Conservation (phyloP, 2,888 invertebrate species). For the Acleris cristana region DNA sequence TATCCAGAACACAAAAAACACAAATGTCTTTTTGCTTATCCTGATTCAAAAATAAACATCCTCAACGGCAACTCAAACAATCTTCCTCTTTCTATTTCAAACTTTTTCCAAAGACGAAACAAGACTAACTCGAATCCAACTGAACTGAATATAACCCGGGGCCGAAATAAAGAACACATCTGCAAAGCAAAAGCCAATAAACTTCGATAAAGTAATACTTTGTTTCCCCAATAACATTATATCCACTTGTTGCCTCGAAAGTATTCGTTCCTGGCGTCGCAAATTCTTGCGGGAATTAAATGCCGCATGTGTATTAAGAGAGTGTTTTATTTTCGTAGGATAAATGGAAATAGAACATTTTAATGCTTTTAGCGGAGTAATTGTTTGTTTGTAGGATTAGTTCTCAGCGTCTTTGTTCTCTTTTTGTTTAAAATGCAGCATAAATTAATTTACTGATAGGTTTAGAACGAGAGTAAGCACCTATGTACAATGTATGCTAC, state of each 20-base stretch:
- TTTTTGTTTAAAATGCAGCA: too few relatives aligned
- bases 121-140: slow-evolving; percentile 9
- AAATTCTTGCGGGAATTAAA: slow-evolving; percentile 24
- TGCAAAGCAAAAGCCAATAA: slow-evolving; percentile 29
- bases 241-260: slow-evolving; percentile 30
- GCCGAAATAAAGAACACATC: slow-evolving; percentile 18
- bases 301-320: slow-evolving; percentile 11
- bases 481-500: too few relatives aligned
- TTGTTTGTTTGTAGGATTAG: too few relatives aligned
- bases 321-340: slow-evolving; percentile 13
- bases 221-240: slow-evolving; percentile 27
- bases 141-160: background rate
- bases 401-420: too few relatives aligned
- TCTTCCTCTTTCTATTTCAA: background rate
- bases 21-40: too few relatives aligned
- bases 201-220: slow-evolving; percentile 24
- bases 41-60: too few relatives aligned
- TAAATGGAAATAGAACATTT: background rate
- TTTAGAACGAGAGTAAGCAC: too few relatives aligned
- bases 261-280: slow-evolving; percentile 20
- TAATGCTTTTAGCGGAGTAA: too few relatives aligned
- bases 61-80: background rate
- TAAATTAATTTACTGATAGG: too few relatives aligned
- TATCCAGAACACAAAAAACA: too few relatives aligned
- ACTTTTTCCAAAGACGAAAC: background rate